A percentile compares a stretch with the other conserved stretches of the same genome.
Evolutionary conservation across 2,888 invertebrate species (phyloP).

Genomic region (Parnassius orleans): DNA sequence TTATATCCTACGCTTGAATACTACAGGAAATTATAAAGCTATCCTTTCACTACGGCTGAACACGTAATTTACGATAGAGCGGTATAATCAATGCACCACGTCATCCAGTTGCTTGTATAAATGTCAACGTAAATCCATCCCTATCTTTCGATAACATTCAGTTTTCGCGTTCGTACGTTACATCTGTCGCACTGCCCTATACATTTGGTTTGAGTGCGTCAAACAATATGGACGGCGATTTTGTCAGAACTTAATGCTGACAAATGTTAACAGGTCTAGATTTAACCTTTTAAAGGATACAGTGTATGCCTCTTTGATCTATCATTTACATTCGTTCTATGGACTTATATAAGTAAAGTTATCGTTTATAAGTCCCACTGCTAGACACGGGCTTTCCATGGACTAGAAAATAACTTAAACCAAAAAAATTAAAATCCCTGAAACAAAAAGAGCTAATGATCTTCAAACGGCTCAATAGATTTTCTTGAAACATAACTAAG

Average conservation of each 20-base stretch:
- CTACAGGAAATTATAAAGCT: constrained; percentile 14
- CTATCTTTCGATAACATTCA: constrained; percentile 19
- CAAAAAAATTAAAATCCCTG: too few species aligned
- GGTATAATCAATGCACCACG: constrained; percentile 12
- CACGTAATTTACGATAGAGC: constrained; percentile 9
- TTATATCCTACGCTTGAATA: background rate
- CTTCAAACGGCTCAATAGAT: too few species aligned
- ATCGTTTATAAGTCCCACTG: too few species aligned
- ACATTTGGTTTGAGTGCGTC: background rate
- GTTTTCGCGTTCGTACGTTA: constrained; percentile 4
- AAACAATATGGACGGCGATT: constrained; percentile 7
- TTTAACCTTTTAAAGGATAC: background rate
- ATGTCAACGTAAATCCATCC: constrained; percentile 20
- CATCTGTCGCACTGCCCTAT: constrained; percentile 10
- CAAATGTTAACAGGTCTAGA: background rate
- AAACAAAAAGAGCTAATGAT: too few species aligned
- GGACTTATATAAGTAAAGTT: too few species aligned
- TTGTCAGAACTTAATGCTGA: background rate
- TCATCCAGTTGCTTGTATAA: constrained; percentile 11
- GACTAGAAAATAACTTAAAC: too few species aligned
- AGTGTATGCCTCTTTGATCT: too few species aligned
- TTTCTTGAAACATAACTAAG: too few species aligned
- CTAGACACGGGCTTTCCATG: too few species aligned
- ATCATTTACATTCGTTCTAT: too few species aligned
- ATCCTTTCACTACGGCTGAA: constrained; percentile 1